Conservation (phyloP, 2,888 invertebrate species). For the Octodonta nipae region DNA sequence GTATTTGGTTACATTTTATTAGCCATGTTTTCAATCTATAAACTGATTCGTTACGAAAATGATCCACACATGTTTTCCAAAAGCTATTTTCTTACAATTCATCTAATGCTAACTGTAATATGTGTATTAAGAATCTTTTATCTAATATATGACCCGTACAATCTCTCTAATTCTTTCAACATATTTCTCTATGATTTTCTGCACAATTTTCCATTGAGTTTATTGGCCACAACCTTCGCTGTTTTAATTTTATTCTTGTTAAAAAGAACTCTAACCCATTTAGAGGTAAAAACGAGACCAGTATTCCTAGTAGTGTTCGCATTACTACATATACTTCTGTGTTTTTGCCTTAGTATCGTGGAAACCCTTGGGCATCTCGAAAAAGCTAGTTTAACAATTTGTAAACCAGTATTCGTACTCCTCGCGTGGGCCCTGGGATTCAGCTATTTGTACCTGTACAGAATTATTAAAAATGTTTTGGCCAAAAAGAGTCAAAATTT, state of each 20-base stretch:
- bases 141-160: constrained; percentile 84
- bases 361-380: constrained; percentile 41
- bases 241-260: constrained; percentile 74
- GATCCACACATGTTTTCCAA: constrained; percentile 76
- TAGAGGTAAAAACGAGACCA: constrained; percentile 58
- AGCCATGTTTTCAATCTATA: constrained; percentile 73
- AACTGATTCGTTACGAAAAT: constrained; percentile 73
- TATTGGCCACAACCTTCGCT: constrained; percentile 79
- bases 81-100: constrained; percentile 76
- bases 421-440: constrained; percentile 72
- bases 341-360: constrained; percentile 69
- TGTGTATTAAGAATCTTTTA: constrained; percentile 75
- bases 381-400: constrained; percentile 47
- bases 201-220: constrained; percentile 72
- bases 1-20: constrained; percentile 74
- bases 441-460: constrained; percentile 73
- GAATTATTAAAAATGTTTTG: constrained; percentile 58
- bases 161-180: constrained; percentile 68
- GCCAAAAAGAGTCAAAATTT: constrained; percentile 67
- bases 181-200: constrained; percentile 67
- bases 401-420: constrained; percentile 74
- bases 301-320: constrained; percentile 67
- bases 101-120: constrained; percentile 67
- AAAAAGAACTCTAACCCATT: constrained; percentile 57
- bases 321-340: constrained; percentile 63